These are phyloP conservation scores for Sesia bembeciformis DNA, from an alignment of 2,888 invertebrate species.

Conservation along the genomic window DNA sequence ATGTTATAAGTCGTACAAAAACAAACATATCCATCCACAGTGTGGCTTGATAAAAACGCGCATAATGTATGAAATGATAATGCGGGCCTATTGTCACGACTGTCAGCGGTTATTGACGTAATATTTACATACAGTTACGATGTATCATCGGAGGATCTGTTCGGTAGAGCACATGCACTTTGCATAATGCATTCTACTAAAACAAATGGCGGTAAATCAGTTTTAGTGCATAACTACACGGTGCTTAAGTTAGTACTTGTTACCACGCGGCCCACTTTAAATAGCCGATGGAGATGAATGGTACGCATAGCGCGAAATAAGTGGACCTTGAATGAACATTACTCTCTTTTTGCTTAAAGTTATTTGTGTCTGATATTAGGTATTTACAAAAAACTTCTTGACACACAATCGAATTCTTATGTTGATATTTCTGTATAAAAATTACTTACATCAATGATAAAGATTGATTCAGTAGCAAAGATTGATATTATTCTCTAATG, in stretches of 20 bases:
- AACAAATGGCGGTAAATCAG: slow-evolving; percentile 15
- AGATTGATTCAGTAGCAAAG: too few relatives aligned
- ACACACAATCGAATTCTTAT: too few relatives aligned
- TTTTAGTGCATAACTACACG: not conserved
- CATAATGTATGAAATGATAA: slow-evolving; percentile 54
- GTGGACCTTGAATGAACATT: slow-evolving; percentile 13
- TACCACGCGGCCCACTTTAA: slow-evolving; percentile 25
- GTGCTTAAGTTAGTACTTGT: not conserved
- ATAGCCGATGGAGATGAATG: slow-evolving; percentile 8
- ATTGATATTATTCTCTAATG: not conserved
- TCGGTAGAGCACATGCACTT: slow-evolving; percentile 7
- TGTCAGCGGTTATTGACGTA: slow-evolving; percentile 28
- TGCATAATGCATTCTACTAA: slow-evolving; percentile 10
- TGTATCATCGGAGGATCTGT: slow-evolving; percentile 5
- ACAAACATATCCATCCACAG: slow-evolving; percentile 43
- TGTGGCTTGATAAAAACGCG: slow-evolving; percentile 44
- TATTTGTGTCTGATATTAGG: not conserved
- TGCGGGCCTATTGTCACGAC: slow-evolving; percentile 35
- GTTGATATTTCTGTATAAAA: too few relatives aligned
- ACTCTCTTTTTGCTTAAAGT: not conserved
- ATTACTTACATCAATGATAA: too few relatives aligned
- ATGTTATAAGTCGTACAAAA: slow-evolving; percentile 52
- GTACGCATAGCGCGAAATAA: slow-evolving; percentile 6
- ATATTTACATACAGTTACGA: slow-evolving; percentile 28
- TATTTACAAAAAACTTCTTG: too few relatives aligned